These are phyloP conservation scores for Ptiloglossa arizonensis DNA, from an alignment of 1,140 invertebrate genomes.

Conservation along the genomic window DNA sequence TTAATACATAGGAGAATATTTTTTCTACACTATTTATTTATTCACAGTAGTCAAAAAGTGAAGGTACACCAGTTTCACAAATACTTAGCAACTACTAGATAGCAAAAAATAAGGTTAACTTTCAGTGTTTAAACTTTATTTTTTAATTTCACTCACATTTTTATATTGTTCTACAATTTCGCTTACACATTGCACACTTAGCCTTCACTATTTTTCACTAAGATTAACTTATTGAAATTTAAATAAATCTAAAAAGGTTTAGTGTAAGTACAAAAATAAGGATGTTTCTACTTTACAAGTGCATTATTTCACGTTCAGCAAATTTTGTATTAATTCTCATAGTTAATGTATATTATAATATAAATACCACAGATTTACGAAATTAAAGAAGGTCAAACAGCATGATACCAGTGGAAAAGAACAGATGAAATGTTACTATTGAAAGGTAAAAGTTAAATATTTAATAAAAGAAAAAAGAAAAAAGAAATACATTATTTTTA, in stretches of 20 bases:
- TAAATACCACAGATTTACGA: constrained; percentile 32
- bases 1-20: background rate
- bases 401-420: no score
- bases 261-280: background rate
- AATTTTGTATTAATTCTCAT: background rate
- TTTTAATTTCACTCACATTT: background rate
- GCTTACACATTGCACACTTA: background rate
- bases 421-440: background rate
- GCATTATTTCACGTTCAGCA: background rate
- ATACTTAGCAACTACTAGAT: background rate
- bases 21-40: background rate
- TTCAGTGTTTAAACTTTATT: background rate
- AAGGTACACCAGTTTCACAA: background rate
- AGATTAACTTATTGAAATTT: background rate
- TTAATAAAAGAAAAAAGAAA: no score
- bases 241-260: background rate
- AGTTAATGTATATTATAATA: background rate
- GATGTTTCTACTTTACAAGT: background rate
- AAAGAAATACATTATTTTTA: no score
- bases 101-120: constrained; percentile 4
- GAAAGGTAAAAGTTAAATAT: background rate
- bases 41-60: background rate
- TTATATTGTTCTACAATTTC: background rate
- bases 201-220: background rate
- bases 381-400: constrained; percentile 1